Percentiles rank a stretch among this genome's conserved stretches.
Evolutionary conservation across 1,140 invertebrate genomes (phyloP).

Genomic region (Drosophila seguyi): DNA sequence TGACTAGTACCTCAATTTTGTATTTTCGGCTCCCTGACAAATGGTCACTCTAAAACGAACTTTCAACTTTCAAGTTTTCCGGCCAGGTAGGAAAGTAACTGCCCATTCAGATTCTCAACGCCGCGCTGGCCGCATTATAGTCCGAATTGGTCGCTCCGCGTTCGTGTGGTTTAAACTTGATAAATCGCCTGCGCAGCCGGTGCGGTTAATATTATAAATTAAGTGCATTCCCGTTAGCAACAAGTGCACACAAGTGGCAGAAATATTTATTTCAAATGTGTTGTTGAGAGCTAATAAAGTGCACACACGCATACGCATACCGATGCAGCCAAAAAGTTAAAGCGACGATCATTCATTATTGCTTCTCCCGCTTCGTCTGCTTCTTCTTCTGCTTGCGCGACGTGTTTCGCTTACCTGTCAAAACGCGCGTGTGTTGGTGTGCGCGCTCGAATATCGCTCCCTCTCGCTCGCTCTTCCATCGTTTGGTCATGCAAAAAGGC

Average conservation of each 20-base stretch:
- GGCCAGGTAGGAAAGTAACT: conserved; percentile 43
- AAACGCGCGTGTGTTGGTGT: conserved; percentile 35
- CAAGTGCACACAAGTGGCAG: conserved; percentile 7
- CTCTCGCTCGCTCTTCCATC: conserved; percentile 15
- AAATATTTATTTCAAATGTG: conserved; percentile 15
- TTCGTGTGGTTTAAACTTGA: conserved; percentile 7
- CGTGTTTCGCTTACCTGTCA: conserved; percentile 72
- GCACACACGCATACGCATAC: conserved; percentile 31
- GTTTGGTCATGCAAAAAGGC: conserved; percentile 50
- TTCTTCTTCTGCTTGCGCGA: conserved; percentile 46
- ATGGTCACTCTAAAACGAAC: background rate
- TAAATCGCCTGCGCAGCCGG: conserved; percentile 40
- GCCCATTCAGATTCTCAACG: conserved; percentile 20
- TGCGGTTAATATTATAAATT: conserved; percentile 13
- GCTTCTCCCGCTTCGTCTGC: conserved; percentile 52
- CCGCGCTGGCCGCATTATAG: conserved; percentile 25
- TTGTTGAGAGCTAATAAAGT: conserved; percentile 23
- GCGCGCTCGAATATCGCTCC: conserved; percentile 21
- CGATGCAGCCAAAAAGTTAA: conserved; percentile 27
- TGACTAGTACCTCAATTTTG: too few species aligned
- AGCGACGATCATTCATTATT: conserved; percentile 75
- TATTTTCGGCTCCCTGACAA: background rate
- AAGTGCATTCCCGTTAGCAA: conserved; percentile 1
- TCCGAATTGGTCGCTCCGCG: conserved; percentile 1
- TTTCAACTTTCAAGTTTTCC: conserved; percentile 14